Evolutionary conservation across 1,140 invertebrate species (phyloP).

Genomic region (Pseudomyrmex cubaensis): DNA sequence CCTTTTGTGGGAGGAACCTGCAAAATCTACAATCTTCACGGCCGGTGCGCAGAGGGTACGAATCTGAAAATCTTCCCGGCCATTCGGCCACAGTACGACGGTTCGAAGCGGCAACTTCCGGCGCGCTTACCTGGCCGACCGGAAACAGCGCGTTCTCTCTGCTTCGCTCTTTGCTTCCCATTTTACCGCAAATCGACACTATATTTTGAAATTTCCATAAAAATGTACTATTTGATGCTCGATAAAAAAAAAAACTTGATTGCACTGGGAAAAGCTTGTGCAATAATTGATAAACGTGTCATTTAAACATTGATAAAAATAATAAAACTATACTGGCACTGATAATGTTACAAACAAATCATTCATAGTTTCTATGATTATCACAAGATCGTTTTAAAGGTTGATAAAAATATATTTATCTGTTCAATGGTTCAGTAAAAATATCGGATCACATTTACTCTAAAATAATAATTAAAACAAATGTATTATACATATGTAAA

Average conservation of each 20-base stretch:
- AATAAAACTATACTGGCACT: too few species aligned
- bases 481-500: too few species aligned
- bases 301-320: background rate
- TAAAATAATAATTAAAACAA: too few species aligned
- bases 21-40: conserved; percentile 78
- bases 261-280: too few species aligned
- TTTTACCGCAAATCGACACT: conserved; percentile 38
- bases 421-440: too few species aligned
- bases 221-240: too few species aligned
- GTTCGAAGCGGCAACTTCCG: conserved; percentile 72
- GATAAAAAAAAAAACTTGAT: too few species aligned
- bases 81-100: conserved; percentile 66
- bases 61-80: conserved; percentile 73
- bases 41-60: conserved; percentile 59
- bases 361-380: too few species aligned
- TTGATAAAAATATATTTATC: too few species aligned
- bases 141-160: conserved; percentile 60
- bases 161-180: conserved; percentile 52
- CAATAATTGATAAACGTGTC: background rate
- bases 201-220: conserved; percentile 52
- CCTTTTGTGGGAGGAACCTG: conserved; percentile 17
- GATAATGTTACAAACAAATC: too few species aligned
- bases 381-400: too few species aligned
- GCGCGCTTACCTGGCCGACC: conserved; percentile 72
- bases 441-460: too few species aligned